Conservation (phyloP, 2,888 invertebrate species). For the Sphinx pinastri region DNA sequence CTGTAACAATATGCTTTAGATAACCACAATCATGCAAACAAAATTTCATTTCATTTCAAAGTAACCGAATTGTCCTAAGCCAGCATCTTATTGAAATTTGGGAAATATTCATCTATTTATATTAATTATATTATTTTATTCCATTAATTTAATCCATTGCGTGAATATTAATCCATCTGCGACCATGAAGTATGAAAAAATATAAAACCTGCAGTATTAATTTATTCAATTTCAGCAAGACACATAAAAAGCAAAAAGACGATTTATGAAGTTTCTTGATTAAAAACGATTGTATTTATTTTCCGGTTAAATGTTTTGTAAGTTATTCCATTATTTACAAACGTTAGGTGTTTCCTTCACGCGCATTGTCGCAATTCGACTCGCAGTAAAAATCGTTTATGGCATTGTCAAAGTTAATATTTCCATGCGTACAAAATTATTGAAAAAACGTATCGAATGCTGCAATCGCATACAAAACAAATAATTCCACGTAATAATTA, state of each 20-base stretch:
- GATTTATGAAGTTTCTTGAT: conserved; percentile 1
- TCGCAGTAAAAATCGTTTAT: conserved; percentile 46
- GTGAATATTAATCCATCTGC: background rate
- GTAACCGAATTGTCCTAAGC: no score
- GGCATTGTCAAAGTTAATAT: conserved; percentile 47
- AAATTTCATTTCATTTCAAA: no score
- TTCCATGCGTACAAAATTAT: conserved; percentile 57
- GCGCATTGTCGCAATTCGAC: conserved; percentile 57
- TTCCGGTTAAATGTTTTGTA: conserved; percentile 10
- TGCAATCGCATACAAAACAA: conserved; percentile 41
- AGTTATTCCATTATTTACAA: conserved; percentile 20
- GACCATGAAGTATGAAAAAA: background rate
- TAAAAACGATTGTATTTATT: conserved; percentile 8
- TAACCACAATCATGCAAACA: no score
- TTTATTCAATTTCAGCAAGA: background rate
- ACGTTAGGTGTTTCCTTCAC: conserved; percentile 44
- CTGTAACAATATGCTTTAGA: no score
- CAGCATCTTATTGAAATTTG: no score
- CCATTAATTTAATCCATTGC: no score
- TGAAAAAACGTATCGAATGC: conserved; percentile 38
- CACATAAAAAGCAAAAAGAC: conserved; percentile 8
- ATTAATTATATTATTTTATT: no score
- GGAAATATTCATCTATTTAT: no score
- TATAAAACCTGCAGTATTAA: background rate
- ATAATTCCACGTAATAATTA: conserved; percentile 37